Conservation (phyloP, 2,888 invertebrate genomes). For the Drosophila macrospina region DNA sequence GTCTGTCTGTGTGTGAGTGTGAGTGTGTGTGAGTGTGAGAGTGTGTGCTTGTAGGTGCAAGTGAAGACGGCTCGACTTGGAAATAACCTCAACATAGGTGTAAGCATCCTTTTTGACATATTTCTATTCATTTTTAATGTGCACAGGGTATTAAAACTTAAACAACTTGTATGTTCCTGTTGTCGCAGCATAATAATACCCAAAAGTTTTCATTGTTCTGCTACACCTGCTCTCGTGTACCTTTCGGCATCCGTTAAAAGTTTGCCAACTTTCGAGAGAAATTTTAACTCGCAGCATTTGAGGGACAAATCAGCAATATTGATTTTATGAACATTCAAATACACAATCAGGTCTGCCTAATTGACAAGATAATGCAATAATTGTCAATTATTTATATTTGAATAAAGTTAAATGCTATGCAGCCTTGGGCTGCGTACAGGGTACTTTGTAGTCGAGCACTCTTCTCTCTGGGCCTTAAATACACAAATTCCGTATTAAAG, state of each 20-base stretch:
- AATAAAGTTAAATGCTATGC: no score
- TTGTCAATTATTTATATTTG: no score
- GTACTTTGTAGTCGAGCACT: neutral
- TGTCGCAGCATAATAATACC: neutral
- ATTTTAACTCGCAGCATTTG: neutral
- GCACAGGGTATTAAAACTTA: neutral
- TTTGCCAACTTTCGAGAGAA: conserved; percentile 11
- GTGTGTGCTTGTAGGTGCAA: neutral
- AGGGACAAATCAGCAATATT: neutral
- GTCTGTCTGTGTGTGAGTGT: neutral
- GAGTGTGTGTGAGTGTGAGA: no score
- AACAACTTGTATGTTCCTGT: neutral
- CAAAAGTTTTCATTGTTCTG: conserved; percentile 2
- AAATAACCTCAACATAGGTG: neutral
- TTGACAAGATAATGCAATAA: no score
- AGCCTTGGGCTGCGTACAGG: no score
- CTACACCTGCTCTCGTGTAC: conserved; percentile 12
- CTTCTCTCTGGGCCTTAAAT: neutral
- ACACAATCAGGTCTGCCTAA: no score
- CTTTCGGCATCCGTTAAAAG: conserved; percentile 10
- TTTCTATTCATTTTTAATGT: neutral
- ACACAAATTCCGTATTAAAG: neutral
- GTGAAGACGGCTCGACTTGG: neutral
- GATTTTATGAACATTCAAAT: no score
- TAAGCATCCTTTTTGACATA: neutral